Conservation (phyloP, 2,113 vertebrate genomes). For the Pycnonotus jocosus region DNA sequence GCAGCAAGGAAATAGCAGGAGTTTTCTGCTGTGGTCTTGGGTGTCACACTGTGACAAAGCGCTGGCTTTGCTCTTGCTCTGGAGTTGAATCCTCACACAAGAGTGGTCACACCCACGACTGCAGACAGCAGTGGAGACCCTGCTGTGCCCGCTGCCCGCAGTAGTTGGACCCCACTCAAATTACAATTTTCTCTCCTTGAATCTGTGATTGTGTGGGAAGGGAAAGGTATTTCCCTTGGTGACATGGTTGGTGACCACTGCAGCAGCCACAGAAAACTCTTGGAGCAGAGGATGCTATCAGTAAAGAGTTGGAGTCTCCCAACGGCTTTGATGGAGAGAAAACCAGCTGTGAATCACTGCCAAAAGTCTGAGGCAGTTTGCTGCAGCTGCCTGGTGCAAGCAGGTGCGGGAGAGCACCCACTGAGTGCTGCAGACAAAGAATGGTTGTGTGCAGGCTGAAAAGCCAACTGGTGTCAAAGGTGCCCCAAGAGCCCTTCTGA, state of each 20-base stretch:
- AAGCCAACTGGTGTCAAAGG: neutral
- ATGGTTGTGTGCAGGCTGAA: neutral
- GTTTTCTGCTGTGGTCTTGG: neutral
- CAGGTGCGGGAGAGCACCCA: neutral
- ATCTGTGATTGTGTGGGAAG: neutral
- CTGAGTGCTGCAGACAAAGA: neutral
- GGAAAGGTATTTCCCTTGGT: neutral
- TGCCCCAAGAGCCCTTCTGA: neutral
- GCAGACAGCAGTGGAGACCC: neutral
- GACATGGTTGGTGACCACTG: rapidly evolving
- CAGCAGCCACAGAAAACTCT: neutral
- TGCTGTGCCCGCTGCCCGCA: neutral
- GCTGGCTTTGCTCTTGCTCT: neutral
- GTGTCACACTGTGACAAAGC: neutral
- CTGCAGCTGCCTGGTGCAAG: neutral
- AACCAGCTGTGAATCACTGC: neutral
- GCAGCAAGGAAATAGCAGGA: neutral
- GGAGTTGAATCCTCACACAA: neutral
- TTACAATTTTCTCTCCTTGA: neutral
- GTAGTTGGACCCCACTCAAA: neutral
- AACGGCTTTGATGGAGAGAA: neutral
- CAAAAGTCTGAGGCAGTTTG: neutral
- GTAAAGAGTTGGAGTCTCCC: neutral
- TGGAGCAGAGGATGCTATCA: neutral
- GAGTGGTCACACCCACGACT: neutral